Evolutionary conservation across 1,140 invertebrate genomes (phyloP), one percentile per base, ranked within the genome.

Genomic region (Cydia strobilella): DNA sequence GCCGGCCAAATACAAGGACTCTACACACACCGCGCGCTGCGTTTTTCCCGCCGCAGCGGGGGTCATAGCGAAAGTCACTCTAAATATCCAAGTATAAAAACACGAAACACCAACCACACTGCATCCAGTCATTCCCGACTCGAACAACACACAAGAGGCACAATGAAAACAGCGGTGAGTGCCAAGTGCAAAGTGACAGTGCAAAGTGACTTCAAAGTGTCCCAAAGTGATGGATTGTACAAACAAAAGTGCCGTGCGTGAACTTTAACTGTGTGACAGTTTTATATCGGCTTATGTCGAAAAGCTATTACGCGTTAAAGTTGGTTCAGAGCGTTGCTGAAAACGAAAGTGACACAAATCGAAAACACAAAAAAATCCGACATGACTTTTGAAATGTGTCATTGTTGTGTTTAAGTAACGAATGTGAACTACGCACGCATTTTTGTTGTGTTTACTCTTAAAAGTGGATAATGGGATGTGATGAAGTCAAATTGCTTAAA

Each of bases 111-210:
- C 82, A 84, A 88, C 89, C 90, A 90, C 93, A 94, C 92, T 94
- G 93, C 93, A 95, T 95, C 94, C 95, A 96, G 95, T 96, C 94
- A 93, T 90, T 95, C 92, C 95, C 94, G 95, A 94, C 95, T 94
- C 93, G 92, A 94, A 93, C 93, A 91, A 91, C 89, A 86, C 90
- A 82, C 90, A 89, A 88, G 86, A 91, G 86, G 89, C 88, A 93
- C 85, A 82, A 94, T 94, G 94, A 94, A 92, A 87, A 89, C 84
- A 82, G 88, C 94, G 94, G 94, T 94, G 93, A 94, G 94, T 94
- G 76, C 82, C 45, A 81, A 54, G 74, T 75, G 74, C 42, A 62
- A 79, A 90, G 87, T 89, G 86, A 48, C 80, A 54, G 74, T 75
- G 74, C 63, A 69, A 66, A 69, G 65, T 80, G 84, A 84, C 86